Base-by-base conservation (phyloP, 2,113 vertebrate genomes). In the Anhinga rufa region DNA sequence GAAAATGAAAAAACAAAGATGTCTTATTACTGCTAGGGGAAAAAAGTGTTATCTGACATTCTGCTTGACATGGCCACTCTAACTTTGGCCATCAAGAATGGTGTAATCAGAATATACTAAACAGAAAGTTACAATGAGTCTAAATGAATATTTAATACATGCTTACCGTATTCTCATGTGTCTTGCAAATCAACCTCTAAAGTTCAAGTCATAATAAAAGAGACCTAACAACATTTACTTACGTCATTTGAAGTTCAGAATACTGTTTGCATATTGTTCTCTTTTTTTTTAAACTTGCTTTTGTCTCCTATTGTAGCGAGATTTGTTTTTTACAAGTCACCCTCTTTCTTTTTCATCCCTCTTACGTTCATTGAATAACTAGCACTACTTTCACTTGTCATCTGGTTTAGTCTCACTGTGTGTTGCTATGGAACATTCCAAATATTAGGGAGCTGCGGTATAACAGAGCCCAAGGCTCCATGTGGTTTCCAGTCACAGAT, bases 361-460 rank as follows among this genome's bases (percentile, higher is more conserved):
- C 81, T 91, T 82, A 48, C 0, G 22, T 64, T 80, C 60, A 55
- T 18, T 96, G 82, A 87, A 57, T 13, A 92, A 64, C 22, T 26
- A 57, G 78, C 65, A 79, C 46, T 89, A 78, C 78, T 97, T 88
- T 88, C 89, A 49, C 78, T 94, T 93, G 95, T 93, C 82, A 92
- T 92, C 88, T 92, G 80, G 21, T 91, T 94, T 90, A 71, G 44
- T 54, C 61, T 87, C 75, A 44, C 65, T 75, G 46, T 17, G 64
- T 61, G 98, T 98, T 98, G 97, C 98, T 86, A 97, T 96, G 97
- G 84, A 76, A 68, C 81, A 3, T 38, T 92, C 65, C 88, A 98
- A 98, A 98, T 98, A 98, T 98, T 98, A 97, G 96, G 77, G 96
- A 95, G 15, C 93, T 93, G 82, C 3, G 2, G 38, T 92, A 49